Conservation (phyloP, 1,140 invertebrate species). For the Cecropterus lyciades region DNA sequence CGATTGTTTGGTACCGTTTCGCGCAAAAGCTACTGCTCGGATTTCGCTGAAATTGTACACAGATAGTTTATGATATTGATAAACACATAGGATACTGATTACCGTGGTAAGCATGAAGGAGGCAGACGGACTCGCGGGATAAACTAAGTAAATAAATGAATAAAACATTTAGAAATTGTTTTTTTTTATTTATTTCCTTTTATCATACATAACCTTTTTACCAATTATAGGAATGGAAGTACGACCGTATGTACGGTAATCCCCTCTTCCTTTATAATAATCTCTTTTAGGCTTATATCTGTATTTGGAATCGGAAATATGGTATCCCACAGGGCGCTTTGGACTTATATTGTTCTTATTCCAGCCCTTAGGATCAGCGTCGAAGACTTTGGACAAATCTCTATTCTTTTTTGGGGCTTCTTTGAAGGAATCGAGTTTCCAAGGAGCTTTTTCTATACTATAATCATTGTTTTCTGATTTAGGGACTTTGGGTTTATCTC, state of each 20-base stretch:
- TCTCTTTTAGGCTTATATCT: background rate
- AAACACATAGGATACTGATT: too few species aligned
- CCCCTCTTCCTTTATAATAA: background rate
- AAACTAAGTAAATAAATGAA: too few species aligned
- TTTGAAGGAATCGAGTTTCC: background rate
- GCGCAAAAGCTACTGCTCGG: too few species aligned
- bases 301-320: background rate
- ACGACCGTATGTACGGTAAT: background rate
- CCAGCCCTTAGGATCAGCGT: background rate
- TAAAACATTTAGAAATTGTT: too few species aligned
- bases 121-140: too few species aligned
- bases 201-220: background rate
- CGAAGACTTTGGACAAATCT: background rate
- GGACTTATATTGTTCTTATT: background rate
- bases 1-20: too few species aligned
- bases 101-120: too few species aligned
- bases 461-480: background rate
- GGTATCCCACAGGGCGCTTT: background rate
- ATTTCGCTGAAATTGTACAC: too few species aligned
- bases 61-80: too few species aligned
- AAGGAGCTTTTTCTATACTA: background rate
- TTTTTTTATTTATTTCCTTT: background rate
- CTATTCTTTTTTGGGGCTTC: background rate
- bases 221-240: background rate
- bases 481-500: too few species aligned